Percentiles rank a stretch among this genome's conserved stretches.
phyloP scores from a whole-genome alignment of 2,888 invertebrate genomes.

The Apamea monoglypha region DNA sequence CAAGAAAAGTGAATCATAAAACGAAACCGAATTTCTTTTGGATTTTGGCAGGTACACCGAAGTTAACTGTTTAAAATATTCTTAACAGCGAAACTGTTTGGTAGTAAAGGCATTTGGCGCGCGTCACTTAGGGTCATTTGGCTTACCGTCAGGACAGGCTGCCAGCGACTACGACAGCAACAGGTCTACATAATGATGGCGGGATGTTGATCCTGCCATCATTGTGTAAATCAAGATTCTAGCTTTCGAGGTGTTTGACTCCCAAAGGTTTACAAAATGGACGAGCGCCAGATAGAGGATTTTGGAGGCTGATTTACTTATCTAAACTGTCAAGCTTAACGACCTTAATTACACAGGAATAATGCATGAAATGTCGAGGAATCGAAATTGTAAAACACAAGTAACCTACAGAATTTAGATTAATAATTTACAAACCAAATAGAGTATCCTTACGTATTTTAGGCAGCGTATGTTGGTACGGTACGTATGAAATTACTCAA shows the following conservation, averaged over 20 bases:
- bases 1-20: constrained; percentile 11
- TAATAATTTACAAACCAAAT: background rate
- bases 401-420: background rate
- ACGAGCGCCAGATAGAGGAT: constrained; percentile 38
- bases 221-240: constrained; percentile 53
- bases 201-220: too few species aligned
- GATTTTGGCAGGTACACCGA: constrained; percentile 59
- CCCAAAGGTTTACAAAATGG: constrained; percentile 32
- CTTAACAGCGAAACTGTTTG: constrained; percentile 49
- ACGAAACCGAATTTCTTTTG: constrained; percentile 11
- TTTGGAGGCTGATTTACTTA: constrained; percentile 46
- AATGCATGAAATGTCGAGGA: constrained; percentile 5
- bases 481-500: background rate
- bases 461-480: background rate
- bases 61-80: constrained; percentile 63
- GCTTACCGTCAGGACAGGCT: constrained; percentile 74
- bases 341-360: constrained; percentile 21
- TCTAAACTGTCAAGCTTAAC: constrained; percentile 9
- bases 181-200: too few species aligned
- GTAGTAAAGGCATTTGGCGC: constrained; percentile 71
- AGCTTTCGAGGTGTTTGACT: constrained; percentile 32
- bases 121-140: constrained; percentile 77
- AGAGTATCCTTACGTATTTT: background rate
- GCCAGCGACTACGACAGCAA: constrained; percentile 77
- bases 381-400: constrained; percentile 5